Conservation (phyloP, 2,888 invertebrate genomes). For the Heliothis peltigera region DNA sequence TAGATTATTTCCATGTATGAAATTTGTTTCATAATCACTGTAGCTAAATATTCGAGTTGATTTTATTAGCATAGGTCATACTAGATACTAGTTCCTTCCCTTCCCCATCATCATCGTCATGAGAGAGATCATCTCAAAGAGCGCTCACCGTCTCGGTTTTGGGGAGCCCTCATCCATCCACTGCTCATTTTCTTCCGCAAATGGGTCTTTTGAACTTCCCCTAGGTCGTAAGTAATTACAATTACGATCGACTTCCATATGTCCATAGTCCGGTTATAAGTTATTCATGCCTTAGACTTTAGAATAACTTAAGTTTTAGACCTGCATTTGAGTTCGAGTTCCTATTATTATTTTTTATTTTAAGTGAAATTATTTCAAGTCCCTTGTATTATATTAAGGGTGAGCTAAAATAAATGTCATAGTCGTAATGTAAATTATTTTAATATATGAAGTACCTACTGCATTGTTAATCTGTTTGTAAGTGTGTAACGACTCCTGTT, state of each 20-base stretch:
- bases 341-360: constrained; percentile 39
- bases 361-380: constrained; percentile 29
- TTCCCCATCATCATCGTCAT: too few relatives aligned
- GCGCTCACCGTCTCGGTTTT: too few relatives aligned
- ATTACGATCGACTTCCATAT: neutral
- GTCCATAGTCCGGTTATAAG: constrained; percentile 7
- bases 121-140: too few relatives aligned
- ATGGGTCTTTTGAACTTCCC: too few relatives aligned
- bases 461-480: constrained; percentile 47
- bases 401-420: constrained; percentile 45
- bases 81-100: neutral
- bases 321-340: constrained; percentile 40
- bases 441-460: constrained; percentile 42
- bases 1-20: too few relatives aligned
- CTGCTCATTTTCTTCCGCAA: too few relatives aligned
- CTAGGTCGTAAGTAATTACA: neutral
- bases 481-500: constrained; percentile 26
- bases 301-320: constrained; percentile 30
- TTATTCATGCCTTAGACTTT: constrained; percentile 27
- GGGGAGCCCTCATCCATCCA: too few relatives aligned
- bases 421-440: constrained; percentile 49
- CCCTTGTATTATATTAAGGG: constrained; percentile 27
- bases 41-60: too few relatives aligned
- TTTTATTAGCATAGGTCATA: neutral
- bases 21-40: too few relatives aligned